Conservation (phyloP, 2,797 vertebrate species). For the Gallinago stenura region DNA sequence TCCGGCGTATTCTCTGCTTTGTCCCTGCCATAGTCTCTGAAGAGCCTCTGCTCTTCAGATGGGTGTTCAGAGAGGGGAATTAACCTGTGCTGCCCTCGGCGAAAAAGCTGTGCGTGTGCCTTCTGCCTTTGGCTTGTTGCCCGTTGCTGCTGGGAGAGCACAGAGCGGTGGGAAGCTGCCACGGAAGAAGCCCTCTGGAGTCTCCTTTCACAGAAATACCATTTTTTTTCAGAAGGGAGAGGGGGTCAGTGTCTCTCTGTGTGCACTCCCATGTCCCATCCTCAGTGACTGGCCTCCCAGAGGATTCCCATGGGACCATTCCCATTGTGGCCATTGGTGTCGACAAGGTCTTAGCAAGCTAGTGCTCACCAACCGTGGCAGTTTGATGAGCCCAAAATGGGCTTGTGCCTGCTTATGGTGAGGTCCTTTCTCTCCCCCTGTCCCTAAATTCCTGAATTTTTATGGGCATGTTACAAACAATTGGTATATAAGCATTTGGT, state of each 20-base stretch:
- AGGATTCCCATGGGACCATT: not conserved
- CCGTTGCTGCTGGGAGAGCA: not conserved
- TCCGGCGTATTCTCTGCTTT: not conserved
- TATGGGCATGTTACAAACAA: not conserved
- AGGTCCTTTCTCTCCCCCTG: not conserved
- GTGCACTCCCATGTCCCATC: not conserved
- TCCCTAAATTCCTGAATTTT: not conserved
- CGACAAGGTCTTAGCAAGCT: not conserved
- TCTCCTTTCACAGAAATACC: not conserved
- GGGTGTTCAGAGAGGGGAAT: not conserved
- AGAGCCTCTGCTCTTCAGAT: not conserved
- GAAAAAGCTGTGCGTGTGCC: not conserved
- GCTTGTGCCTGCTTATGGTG: not conserved
- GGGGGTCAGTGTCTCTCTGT: rapidly evolving
- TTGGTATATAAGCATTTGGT: not conserved
- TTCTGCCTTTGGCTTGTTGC: not conserved
- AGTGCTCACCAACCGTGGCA: not conserved
- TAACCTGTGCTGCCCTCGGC: not conserved
- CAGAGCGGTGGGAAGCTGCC: not conserved
- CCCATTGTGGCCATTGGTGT: not conserved
- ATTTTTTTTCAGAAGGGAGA: not conserved
- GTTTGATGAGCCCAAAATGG: not conserved
- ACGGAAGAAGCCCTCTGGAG: not conserved
- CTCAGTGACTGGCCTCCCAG: not conserved
- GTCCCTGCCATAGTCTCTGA: not conserved